Base-by-base conservation (phyloP, 92 coral and sea anemone genomes). In the Epizoanthus rinbou region DNA sequence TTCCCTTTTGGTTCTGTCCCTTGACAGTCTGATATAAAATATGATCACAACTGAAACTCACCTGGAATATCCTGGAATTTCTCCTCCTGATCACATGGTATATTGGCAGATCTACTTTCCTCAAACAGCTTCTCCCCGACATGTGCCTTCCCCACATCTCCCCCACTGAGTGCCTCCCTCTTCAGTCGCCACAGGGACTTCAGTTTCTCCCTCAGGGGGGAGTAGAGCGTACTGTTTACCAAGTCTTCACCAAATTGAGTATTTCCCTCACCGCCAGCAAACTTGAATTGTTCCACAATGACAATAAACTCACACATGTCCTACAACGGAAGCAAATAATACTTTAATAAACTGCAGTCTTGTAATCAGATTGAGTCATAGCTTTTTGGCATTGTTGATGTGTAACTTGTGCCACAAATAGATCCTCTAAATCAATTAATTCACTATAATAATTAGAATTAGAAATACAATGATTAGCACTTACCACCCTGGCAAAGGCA, bases 181-280 rank as follows among this genome's bases (percentile, higher is more conserved):
- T 69, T 62, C 64, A 85, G 25, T 25, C 84, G 67, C 86, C 89
- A 80, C 1, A 85, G 83, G 4, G 67, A 70, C 13, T 23, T 17
- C 5, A 89, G 18, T 80, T 79, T 80, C 11, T 62, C 59, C 21
- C 21, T 50, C 21, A 89, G 21, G 8, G 89, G 84, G 15, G 87
- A 17, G 47, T 74, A 66, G 4, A 57, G 25, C 7, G 72, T 57
- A 22, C 89, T 64, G 52, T 85, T 72, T 15, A 47, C 22, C 23
- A 89, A 18, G 18, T 89, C 39, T 6, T 73, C 66, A 5, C 85
- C 89, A 80, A 89, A 89, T 25, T 81, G 92, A 2, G 79, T 66
- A 86, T 89, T 85, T 2, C 92, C 92, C 16, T 81, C 92, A 7
- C 80, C 92, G 18, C 92, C 92, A 28, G 74, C 89, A 81, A 74